Base-by-base conservation (phyloP, 2,888 invertebrate genomes). In the Eledone cirrhosa region DNA sequence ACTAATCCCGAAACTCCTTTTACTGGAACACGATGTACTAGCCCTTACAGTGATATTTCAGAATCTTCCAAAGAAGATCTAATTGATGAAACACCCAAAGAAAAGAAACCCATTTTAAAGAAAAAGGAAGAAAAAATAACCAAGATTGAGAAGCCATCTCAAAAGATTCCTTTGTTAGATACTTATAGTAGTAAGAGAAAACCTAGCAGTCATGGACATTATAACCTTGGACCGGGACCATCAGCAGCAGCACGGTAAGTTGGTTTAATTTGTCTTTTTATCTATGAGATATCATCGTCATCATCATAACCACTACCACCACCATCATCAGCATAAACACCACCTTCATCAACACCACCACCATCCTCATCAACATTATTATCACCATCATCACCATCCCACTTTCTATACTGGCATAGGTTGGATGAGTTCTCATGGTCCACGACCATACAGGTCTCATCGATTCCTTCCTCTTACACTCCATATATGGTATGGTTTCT, bases 11-110 rank as follows among this genome's bases (percentile, higher is more conserved):
- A 72, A 2, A 77, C 77, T 47, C 41, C 79, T 19, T 78, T 76
- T 53, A 65, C 77, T 67, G 81, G 77, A 75, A 80, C 78, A 22
- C 65, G 82, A 41, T 77, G 81, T 16, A 80, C 77, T 7, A 84
- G 84, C 27, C 85, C 85, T 3, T 83, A 82, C 78, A 86, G 85
- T 78, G 85, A 86, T 78, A 82, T 84, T 24, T 85, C 84, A n/a
- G 84, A 85, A 24, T 82, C 81, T 14, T 81, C 83, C 7, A 83
- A 83, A 77, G 80, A 80, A 19, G 81, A 72, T 22, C 77, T 75
- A 27, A 48, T 77, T n/a, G 79, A 75, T 33, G 65, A 63, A 16
- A 16, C 29, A 11, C 76, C 77, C 13, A 63, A 63, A 48, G 79
- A 79, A 67, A 79, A 74, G 67, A 75, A 75, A 27, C 27, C 75